These are phyloP conservation scores for Xenops minutus DNA, from an alignment of 2,797 vertebrate genomes.

Conservation along the genomic window DNA sequence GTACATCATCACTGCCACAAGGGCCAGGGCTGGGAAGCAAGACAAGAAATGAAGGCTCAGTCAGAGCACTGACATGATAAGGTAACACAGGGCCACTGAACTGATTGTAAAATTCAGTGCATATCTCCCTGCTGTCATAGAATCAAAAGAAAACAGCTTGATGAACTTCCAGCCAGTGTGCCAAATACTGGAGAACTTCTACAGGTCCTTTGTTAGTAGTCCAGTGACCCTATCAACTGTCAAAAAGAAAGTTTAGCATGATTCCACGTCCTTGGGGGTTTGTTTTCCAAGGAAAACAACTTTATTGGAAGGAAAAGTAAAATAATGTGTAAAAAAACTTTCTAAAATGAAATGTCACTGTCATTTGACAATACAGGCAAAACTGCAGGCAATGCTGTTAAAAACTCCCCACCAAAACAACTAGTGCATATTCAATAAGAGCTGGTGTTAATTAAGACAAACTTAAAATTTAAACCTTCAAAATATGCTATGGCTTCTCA, in stretches of 20 bases:
- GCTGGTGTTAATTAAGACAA: neutral
- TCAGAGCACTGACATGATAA: neutral
- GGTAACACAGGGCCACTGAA: neutral
- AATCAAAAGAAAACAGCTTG: conserved; percentile 28
- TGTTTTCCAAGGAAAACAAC: neutral
- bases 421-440: neutral
- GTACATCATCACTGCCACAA: neutral
- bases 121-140: neutral
- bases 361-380: neutral
- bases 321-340: neutral
- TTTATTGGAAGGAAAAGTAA: neutral
- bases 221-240: neutral
- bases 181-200: conserved; percentile 14
- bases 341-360: neutral
- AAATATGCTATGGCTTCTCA: neutral
- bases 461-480: neutral
- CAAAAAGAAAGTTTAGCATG: neutral
- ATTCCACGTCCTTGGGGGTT: neutral
- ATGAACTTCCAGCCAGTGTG: conserved; percentile 27
- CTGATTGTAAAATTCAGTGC: neutral
- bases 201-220: neutral
- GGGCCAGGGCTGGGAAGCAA: neutral
- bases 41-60: neutral
- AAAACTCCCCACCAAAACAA: neutral
- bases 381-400: neutral